phyloP scores from a whole-genome alignment of 2,797 vertebrate species.

The Falco cherrug region DNA sequence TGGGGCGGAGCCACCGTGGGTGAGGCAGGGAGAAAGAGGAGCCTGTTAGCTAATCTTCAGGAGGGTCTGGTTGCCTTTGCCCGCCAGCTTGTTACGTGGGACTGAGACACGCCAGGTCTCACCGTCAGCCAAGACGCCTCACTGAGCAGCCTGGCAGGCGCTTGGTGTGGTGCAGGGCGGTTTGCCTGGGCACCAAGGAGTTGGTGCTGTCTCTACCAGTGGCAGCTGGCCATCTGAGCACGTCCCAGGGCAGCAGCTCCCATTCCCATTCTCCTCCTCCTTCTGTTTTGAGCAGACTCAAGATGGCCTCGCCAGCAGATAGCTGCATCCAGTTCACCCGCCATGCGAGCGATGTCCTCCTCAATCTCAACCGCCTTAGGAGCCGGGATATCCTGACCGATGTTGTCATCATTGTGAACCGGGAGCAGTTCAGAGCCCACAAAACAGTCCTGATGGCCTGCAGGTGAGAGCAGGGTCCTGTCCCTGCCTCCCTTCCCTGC shows the following conservation, averaged over 20 bases:
- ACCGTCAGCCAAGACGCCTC: background rate
- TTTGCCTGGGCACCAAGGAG: background rate
- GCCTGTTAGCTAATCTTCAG: constrained; percentile 31
- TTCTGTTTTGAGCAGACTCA: constrained; percentile 76
- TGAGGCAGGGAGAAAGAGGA: background rate
- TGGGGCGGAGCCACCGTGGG: constrained; percentile 16
- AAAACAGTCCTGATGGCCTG: constrained; percentile 99
- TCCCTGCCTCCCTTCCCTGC: background rate
- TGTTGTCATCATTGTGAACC: constrained; percentile 95
- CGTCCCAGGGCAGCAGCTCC: background rate
- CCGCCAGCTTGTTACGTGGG: background rate
- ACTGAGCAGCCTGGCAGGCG: background rate
- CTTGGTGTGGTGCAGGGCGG: background rate
- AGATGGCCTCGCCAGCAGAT: constrained; percentile 95
- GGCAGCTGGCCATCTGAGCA: background rate
- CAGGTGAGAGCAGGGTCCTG: constrained; percentile 82
- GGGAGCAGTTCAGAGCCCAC: constrained; percentile 96
- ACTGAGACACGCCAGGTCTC: background rate
- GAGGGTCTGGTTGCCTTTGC: background rate
- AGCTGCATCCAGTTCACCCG: constrained; percentile 99
- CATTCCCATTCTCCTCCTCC: background rate
- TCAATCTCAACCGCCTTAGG: constrained; percentile 95
- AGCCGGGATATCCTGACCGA: constrained; percentile 96
- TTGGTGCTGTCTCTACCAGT: background rate
- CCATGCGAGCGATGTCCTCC: constrained; percentile 96